A percentile compares a stretch with the other conserved stretches of the same genome.
These are phyloP conservation scores for Poeciliopsis presidionis DNA, from an alignment of 2,797 vertebrate genomes.

Conservation along the genomic window DNA sequence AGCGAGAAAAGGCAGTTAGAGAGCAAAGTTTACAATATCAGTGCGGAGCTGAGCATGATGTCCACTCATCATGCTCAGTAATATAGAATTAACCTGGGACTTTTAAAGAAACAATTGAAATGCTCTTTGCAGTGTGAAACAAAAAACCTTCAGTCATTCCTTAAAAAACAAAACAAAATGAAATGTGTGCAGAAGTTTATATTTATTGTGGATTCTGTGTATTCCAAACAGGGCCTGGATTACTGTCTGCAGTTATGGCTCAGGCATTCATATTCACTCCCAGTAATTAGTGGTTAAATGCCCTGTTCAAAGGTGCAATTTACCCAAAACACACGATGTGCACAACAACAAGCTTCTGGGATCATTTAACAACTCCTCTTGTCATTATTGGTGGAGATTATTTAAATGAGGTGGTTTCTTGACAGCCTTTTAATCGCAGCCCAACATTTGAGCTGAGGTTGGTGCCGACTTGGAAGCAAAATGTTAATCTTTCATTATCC, in stretches of 20 bases:
- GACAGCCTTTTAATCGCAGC: neutral
- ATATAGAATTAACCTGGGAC: neutral
- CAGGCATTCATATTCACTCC: neutral
- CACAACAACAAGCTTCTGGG: neutral
- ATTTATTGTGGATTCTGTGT: neutral
- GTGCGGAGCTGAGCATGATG: too few species aligned
- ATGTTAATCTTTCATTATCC: neutral
- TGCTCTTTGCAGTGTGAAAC: neutral
- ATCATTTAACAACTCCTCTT: neutral
- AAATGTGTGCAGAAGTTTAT: neutral
- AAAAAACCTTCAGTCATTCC: neutral
- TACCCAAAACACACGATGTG: neutral
- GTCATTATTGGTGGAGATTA: neutral
- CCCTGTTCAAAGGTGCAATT: neutral
- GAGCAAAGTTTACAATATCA: neutral
- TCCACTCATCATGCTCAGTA: neutral
- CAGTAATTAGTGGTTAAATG: neutral
- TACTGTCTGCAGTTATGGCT: neutral
- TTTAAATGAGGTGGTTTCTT: neutral
- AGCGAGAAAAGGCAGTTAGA: slow-evolving; percentile 7
- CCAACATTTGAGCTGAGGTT: neutral
- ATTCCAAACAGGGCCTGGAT: neutral
- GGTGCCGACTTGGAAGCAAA: neutral
- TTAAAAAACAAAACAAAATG: neutral
- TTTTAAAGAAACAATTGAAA: neutral